A percentile compares a stretch with the other conserved stretches of the same genome.
Conservation (phyloP, 1,140 invertebrate genomes). For the Ostrea edulis region DNA sequence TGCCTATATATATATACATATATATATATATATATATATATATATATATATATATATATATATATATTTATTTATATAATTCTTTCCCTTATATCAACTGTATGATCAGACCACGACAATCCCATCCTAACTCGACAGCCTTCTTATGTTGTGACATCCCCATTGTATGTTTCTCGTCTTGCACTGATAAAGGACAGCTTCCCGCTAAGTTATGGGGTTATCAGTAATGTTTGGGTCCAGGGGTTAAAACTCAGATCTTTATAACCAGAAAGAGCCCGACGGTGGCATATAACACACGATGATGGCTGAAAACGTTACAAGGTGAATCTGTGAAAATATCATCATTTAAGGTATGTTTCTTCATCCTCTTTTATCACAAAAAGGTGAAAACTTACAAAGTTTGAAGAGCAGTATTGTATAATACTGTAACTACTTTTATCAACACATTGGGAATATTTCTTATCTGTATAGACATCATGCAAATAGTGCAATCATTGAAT, state of each 20-base stretch:
- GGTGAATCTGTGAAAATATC: background rate
- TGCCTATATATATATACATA: too few species aligned
- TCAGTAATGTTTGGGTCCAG: constrained; percentile 33
- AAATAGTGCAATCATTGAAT: background rate
- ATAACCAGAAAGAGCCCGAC: background rate
- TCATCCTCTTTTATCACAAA: background rate
- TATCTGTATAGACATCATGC: background rate
- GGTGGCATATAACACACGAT: background rate
- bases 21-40: too few species aligned
- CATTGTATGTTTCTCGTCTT: constrained; percentile 19
- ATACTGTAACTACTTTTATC: background rate
- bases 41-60: too few species aligned
- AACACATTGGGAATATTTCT: background rate
- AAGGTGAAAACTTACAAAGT: background rate
- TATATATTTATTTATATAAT: too few species aligned
- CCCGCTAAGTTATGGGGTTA: constrained; percentile 31
- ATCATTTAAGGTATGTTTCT: constrained; percentile 6
- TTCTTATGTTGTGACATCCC: background rate
- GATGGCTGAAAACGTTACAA: constrained; percentile 14
- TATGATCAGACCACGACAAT: background rate
- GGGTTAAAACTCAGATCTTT: constrained; percentile 31
- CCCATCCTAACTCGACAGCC: background rate
- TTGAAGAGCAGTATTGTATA: background rate
- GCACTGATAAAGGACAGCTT: constrained; percentile 23
- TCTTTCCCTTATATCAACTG: background rate